phyloP scores from a whole-genome alignment of 2,113 vertebrate species.

The Psettodes erumei region DNA sequence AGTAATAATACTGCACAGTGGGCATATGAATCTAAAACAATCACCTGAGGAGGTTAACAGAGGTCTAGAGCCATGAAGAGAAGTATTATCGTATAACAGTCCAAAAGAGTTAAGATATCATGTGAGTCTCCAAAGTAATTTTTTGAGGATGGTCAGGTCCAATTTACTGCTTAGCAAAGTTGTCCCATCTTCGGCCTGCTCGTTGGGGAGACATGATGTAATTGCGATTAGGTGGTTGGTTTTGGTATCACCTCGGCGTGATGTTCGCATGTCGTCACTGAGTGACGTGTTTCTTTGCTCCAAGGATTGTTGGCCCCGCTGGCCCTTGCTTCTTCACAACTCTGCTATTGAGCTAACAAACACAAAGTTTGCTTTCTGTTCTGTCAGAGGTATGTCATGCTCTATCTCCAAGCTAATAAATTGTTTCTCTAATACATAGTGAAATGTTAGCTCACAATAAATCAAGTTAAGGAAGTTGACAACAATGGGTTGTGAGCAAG shows the following conservation, averaged over 20 bases:
- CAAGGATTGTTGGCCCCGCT: constrained; percentile 29
- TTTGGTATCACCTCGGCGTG: constrained; percentile 45
- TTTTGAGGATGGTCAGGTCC: constrained; percentile 28
- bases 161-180: constrained; percentile 41
- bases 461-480: constrained; percentile 61
- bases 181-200: constrained; percentile 34
- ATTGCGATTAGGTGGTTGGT: constrained; percentile 50
- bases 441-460: constrained; percentile 68
- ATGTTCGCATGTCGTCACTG: constrained; percentile 60
- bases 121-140: constrained; percentile 29
- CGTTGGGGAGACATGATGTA: constrained; percentile 37
- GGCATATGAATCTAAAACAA: constrained; percentile 66
- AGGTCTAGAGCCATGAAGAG: constrained; percentile 60
- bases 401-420: constrained; percentile 61
- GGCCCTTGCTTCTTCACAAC: constrained; percentile 42
- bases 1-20: constrained; percentile 55
- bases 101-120: constrained; percentile 54
- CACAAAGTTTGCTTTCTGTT: constrained; percentile 33
- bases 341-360: constrained; percentile 55
- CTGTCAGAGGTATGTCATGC: constrained; percentile 45
- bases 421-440: constrained; percentile 48
- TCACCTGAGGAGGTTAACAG: constrained; percentile 57
- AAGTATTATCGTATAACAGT: constrained; percentile 59
- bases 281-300: constrained; percentile 53
- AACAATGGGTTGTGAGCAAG: constrained; percentile 64